These are phyloP conservation scores for Agonopterix arenella DNA, from an alignment of 2,888 invertebrate genomes.

Conservation along the genomic window DNA sequence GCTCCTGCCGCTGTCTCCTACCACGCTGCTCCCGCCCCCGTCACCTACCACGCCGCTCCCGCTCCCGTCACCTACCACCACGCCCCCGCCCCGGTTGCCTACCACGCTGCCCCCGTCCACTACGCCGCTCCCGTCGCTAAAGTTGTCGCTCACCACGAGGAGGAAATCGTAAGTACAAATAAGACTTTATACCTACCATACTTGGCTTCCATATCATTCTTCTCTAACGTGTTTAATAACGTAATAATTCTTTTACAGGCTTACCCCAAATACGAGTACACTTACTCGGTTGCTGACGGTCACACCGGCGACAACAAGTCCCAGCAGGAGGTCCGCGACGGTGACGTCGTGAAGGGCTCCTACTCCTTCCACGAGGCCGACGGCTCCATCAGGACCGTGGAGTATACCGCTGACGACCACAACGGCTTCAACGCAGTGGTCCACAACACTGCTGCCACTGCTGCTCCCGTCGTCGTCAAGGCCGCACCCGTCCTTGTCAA, in stretches of 20 bases:
- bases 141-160: constrained; percentile 14
- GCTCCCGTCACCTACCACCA: constrained; percentile 1
- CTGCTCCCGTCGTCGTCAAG: constrained; percentile 26
- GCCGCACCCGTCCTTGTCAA: constrained; percentile 27
- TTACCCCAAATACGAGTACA: constrained; percentile 49
- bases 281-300: constrained; percentile 66
- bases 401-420: constrained; percentile 67
- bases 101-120: constrained; percentile 5
- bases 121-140: constrained; percentile 5
- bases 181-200: no score
- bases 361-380: constrained; percentile 69
- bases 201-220: no score
- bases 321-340: constrained; percentile 65
- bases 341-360: constrained; percentile 66
- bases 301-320: constrained; percentile 71
- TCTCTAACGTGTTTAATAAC: no score
- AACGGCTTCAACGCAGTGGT: constrained; percentile 55
- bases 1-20: constrained; percentile 31
- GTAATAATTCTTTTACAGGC: no score
- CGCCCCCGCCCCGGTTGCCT: constrained; percentile 7
- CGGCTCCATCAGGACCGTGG: constrained; percentile 66
- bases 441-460: constrained; percentile 40
- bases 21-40: constrained; percentile 24
- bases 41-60: constrained; percentile 26
- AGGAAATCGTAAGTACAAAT: no score